Base-by-base conservation (phyloP, 2,888 invertebrate genomes). In the Pristionchus entomophagus region DNA sequence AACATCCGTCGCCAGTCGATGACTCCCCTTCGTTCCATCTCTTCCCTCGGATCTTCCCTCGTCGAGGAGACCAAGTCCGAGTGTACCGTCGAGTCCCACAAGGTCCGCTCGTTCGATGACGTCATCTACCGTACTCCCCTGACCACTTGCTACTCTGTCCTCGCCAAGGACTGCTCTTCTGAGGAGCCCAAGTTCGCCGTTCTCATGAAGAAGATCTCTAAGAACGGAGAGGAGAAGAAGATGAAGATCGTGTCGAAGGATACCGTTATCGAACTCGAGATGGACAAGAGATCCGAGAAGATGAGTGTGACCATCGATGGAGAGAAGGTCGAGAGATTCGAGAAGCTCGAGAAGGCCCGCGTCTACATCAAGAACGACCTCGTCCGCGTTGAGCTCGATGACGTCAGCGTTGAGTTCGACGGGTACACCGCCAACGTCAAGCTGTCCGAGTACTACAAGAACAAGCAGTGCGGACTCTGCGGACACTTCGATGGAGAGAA, bases 161-260 rank as follows among this genome's bases (percentile, higher is more conserved):
- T 94, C 86, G 91, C 92, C 86, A 93, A 93, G 90, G 93, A 94
- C 88, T 93, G 93, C 88, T 92, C 92, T 41, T 80, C 88, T 89
- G 45, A 59, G 17, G 17, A 85, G 41, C 83, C 83, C n/a, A 8
- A 85, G 85, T 89, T 93, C 85, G 93, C 93, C 84, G 91, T 94
- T 41, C 88, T 92, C 45, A 90, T 90, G 49, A 91, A 91, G 87
- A 89, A 92, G 86, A 26, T 45, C 59, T n/a, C 26, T 32, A 65
- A 89, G 86, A 65, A 87, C 17, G 77, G 77, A 45, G 45, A 83
- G 45, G 78, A 73, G 38, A 85, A 77, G 77, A 86, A 78, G 84
- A 51, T 87, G 80, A 88, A 88, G 87, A 78, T 88, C 62, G 26
- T 84, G 81, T 29, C 56, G 45, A 87, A 82, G 87, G 85, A 73